Percentiles rank a stretch among this genome's conserved stretches.
phyloP scores from a whole-genome alignment of 2,888 invertebrate genomes.

The Glomeris marginata region DNA sequence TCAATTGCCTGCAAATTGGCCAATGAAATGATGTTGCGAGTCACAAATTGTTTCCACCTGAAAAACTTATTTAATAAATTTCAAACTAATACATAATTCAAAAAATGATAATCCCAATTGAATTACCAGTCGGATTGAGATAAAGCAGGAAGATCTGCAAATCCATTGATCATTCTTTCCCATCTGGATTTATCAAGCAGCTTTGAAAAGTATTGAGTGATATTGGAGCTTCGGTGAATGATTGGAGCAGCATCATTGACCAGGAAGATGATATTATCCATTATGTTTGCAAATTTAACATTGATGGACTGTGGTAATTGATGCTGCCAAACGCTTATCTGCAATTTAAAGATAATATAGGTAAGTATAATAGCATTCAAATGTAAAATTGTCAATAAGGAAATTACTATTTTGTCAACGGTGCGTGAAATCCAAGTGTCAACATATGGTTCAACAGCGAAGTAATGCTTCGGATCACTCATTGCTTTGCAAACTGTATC shows the following conservation, averaged over 20 bases:
- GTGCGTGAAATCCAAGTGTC: constrained; percentile 5
- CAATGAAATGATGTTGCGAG: too few species aligned
- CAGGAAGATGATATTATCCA: constrained; percentile 5
- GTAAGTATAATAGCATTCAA: too few species aligned
- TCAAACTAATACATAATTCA: too few species aligned
- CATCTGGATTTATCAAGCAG: constrained; percentile 4
- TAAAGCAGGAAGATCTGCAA: too few species aligned
- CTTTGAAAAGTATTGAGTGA: neutral
- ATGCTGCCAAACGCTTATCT: constrained; percentile 4
- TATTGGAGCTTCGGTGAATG: neutral
- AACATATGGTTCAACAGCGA: constrained; percentile 7
- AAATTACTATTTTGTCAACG: constrained; percentile 8
- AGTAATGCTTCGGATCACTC: constrained; percentile 5
- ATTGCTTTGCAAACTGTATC: constrained; percentile 7
- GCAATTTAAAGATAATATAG: too few species aligned
- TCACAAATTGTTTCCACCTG: too few species aligned
- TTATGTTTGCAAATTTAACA: constrained; percentile 9
- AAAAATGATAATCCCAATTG: too few species aligned
- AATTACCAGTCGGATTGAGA: too few species aligned
- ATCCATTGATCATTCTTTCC: constrained; percentile 1
- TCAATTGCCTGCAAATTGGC: too few species aligned
- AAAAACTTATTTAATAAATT: too few species aligned
- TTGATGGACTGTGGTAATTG: neutral
- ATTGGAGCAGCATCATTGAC: neutral
- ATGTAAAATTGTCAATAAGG: too few species aligned